Evolutionary conservation across 2,113 vertebrate genomes (phyloP), one percentile per base, ranked within the genome.

Genomic region (Psilopsiagon aymara): DNA sequence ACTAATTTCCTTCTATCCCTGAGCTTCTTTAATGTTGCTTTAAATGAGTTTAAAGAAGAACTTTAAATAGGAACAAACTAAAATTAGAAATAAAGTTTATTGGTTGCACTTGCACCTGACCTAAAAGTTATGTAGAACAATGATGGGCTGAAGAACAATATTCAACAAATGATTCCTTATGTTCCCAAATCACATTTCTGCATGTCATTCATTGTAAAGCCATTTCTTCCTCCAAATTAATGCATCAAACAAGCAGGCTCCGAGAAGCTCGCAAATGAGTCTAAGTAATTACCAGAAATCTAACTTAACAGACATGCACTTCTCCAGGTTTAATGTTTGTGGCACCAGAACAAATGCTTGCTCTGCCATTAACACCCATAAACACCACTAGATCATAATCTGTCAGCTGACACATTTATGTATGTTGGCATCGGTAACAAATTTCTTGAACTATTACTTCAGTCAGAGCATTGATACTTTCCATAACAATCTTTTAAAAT

Each of bases 281-380:
- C 21, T 10, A 57, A 74, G 41, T 33, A 77, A 78, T 67, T 53
- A 63, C 43, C 20, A 57, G 31, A 80, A 43, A 69, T 62, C 33
- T 11, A 78, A 28, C 8, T 8, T 19, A 67, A 59, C 23, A 63
- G 31, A 28, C 0, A 0, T 33, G 7, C 9, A 23, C 7, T 39
- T 46, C 19, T 24, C 6, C 0, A 13, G 55, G 41, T 37, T 71
- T 49, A 57, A 69, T 7, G 7, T 39, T 91, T 49, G 41, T 46
- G 44, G 17, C 24, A 62, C 29, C 44, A 63, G 19, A 83, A 46
- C 16, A 68, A 82, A 37, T 16, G 9, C 19, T 66, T 69, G 41
- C 18, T 69, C 20, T 71, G 46, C 28, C 46, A 10, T 55, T 41
- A n/a, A 37, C 21, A 80, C 24, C 52, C 63, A 57, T 11, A 55